Base-by-base conservation (phyloP, 2,888 invertebrate genomes). In the Orthonevra nobilis region DNA sequence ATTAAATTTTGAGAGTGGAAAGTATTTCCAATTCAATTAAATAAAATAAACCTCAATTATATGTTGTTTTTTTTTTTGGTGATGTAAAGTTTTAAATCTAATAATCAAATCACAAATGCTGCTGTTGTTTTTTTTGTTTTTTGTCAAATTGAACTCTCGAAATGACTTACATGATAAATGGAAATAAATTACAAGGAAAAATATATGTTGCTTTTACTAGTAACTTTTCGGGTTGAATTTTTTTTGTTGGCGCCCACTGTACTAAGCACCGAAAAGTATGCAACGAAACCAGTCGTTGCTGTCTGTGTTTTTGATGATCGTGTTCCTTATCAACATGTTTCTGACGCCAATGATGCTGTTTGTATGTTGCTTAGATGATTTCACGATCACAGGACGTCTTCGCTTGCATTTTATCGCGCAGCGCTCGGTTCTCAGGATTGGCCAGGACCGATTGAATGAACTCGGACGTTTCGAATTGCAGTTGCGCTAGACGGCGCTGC, bases 381-480 rank as follows among this genome's bases (percentile, higher is more conserved):
- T 72, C 63, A 23, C 36, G 54, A 36, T 56, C 46, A 19, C 64
- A 56, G 20, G 40, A 61, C 7, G 61, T 63, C 19, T 82, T 82
- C 20, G 77, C 68, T 17, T 81, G 74, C 26, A 83, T 81, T 70
- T 86, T 86, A 9, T 85, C 84, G 14, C 87, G 85, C 20, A 87
- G 83, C 42, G 86, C 86, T 3, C 83, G 83, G 74, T 88, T 88
- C 74, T 88, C 89, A 1, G 87, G 89, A 83, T 92, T 91, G 46
- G 89, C 91, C 88, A 92, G 87, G 2, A 92, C 90, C 2, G 91
- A 89, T 32, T 91, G 89, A 12, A 93, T 90, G 82, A 92, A 93
- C 68, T 91, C 90, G 2, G 91, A 90, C 0, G 93, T 93, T 86
- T 93, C 92, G 68, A 90, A 89, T 83, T 92, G 92, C 30, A 93